Conservation (phyloP, 2,113 vertebrate species). For the Pseudolaguvia tuberculata region DNA sequence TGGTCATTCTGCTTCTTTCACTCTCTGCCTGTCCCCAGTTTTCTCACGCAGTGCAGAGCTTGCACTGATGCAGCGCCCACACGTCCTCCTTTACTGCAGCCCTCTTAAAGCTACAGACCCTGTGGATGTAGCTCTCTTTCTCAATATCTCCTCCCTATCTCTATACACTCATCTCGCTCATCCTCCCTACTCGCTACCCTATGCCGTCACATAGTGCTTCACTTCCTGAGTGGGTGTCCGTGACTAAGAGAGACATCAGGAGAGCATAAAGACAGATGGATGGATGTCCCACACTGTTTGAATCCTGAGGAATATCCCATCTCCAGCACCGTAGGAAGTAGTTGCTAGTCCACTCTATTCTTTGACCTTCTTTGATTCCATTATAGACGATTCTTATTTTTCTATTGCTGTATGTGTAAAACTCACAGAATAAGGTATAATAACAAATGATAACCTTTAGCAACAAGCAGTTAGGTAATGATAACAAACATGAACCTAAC, state of each 20-base stretch:
- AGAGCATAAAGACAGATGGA: slow-evolving; percentile 19
- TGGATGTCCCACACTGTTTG: slow-evolving; percentile 6
- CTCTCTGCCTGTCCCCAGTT: slow-evolving; percentile 22
- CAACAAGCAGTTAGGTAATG: not conserved
- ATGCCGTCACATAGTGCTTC: slow-evolving; percentile 24
- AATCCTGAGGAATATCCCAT: slow-evolving; percentile 26
- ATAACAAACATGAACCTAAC: not conserved
- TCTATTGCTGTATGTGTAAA: not conserved
- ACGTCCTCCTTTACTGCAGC: slow-evolving; percentile 48
- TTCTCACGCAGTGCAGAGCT: slow-evolving; percentile 48
- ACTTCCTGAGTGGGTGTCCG: slow-evolving; percentile 36
- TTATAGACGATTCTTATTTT: not conserved
- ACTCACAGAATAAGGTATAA: not conserved
- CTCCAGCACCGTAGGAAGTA: not conserved
- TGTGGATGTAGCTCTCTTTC: slow-evolving; percentile 20
- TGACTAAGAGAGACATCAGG: not conserved
- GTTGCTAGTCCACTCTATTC: not conserved
- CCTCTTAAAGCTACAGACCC: slow-evolving; percentile 48
- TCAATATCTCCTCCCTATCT: slow-evolving; percentile 10
- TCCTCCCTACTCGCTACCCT: slow-evolving; percentile 33
- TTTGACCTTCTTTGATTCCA: not conserved
- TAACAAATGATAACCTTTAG: not conserved
- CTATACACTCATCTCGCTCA: slow-evolving; percentile 28
- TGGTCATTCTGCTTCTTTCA: not conserved
- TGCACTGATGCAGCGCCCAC: slow-evolving; percentile 46